Conservation (phyloP, 2,888 invertebrate genomes). For the Chloromyia formosa region DNA sequence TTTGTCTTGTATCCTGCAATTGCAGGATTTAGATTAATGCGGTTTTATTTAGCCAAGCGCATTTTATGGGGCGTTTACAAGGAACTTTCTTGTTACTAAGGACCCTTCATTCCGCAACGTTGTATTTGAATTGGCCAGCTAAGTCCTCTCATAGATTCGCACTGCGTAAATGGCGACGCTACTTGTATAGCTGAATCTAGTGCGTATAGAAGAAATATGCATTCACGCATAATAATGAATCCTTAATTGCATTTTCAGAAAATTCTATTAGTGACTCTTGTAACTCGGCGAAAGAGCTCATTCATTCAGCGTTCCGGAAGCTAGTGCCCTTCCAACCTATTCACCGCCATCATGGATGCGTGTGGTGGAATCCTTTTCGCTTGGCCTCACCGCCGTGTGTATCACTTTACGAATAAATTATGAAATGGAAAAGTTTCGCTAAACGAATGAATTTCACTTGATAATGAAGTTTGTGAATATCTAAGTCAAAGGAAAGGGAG, state of each 20-base stretch:
- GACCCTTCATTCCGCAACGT: neutral
- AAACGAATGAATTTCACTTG: constrained; percentile 17
- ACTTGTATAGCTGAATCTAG: neutral
- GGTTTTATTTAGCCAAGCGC: constrained; percentile 36
- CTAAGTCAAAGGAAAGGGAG: neutral
- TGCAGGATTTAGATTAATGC: constrained; percentile 45
- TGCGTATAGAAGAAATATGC: constrained; percentile 1
- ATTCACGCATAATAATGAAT: constrained; percentile 15
- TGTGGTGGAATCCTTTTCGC: too few species aligned
- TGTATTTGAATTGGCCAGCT: neutral
- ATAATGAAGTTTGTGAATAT: neutral
- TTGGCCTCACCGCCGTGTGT: too few species aligned
- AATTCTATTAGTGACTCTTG: constrained; percentile 22
- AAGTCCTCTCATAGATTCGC: neutral
- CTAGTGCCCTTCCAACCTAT: neutral
- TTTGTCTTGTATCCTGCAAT: constrained; percentile 42
- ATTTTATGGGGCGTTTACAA: constrained; percentile 16
- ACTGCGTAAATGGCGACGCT: neutral
- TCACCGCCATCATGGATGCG: neutral
- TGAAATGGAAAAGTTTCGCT: constrained; percentile 4
- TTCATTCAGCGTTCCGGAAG: neutral
- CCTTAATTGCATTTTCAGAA: constrained; percentile 2
- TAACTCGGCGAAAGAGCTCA: neutral
- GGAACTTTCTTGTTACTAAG: neutral
- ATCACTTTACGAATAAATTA: neutral